Percentiles rank a stretch among this genome's conserved stretches.
Conservation (phyloP, 2,888 invertebrate genomes). For the Didymodactylos carnosus region DNA sequence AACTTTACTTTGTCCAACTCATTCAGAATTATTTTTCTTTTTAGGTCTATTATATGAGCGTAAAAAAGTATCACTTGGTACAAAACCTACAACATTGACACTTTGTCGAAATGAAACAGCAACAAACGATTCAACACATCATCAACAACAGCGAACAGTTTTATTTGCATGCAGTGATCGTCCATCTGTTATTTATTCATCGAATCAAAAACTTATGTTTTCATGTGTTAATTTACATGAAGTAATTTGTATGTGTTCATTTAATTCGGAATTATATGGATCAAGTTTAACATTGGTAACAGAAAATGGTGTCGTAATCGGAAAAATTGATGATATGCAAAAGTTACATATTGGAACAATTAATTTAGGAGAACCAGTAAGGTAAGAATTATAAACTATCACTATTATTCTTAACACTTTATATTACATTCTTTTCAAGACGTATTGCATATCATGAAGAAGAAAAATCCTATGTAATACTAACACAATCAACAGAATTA, state of each 20-base stretch:
- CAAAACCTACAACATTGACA: slow-evolving; percentile 76
- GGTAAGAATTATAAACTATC: too few relatives aligned
- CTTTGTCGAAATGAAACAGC: neutral
- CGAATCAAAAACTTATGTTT: slow-evolving; percentile 90
- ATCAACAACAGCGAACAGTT: neutral
- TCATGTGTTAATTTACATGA: slow-evolving; percentile 62
- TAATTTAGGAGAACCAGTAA: slow-evolving; percentile 72
- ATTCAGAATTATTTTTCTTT: too few relatives aligned
- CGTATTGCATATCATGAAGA: neutral
- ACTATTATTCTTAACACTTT: too few relatives aligned
- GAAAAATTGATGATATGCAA: slow-evolving; percentile 93
- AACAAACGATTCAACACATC: neutral
- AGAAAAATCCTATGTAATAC: neutral
- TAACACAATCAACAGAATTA: neutral
- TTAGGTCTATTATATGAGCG: slow-evolving; percentile 57
- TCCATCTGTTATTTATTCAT: slow-evolving; percentile 93
- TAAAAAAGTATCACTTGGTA: slow-evolving; percentile 86
- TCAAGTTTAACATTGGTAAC: slow-evolving; percentile 68
- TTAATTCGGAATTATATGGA: slow-evolving; percentile 81
- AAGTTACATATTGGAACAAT: slow-evolving; percentile 89
- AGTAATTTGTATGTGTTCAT: slow-evolving; percentile 84
- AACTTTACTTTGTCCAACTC: too few relatives aligned
- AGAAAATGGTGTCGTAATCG: slow-evolving; percentile 69
- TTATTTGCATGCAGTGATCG: slow-evolving; percentile 92
- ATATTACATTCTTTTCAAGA: too few relatives aligned